Evolutionary conservation across 2,888 invertebrate species (phyloP), one percentile per base, ranked within the genome.

Genomic region (Polyommatus icarus): DNA sequence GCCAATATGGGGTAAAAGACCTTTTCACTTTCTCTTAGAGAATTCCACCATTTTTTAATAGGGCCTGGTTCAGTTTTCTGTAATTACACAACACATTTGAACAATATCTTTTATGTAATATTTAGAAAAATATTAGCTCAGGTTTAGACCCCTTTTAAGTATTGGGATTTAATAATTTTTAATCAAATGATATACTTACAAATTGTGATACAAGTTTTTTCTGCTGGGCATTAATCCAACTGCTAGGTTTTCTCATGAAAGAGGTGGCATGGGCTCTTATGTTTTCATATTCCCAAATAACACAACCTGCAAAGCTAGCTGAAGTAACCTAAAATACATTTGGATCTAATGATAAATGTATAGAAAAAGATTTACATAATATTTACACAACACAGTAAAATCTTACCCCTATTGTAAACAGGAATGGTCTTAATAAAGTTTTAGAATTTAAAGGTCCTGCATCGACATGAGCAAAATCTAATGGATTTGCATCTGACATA

Each of bases 271-370:
- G 95, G n/a, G 91, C 83, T 78, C 95, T 89, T 84, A 94, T 81
- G 78, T 85, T 88, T 91, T 99, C 99, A 94, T 99, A 98, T 89
- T 98, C 97, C 97, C 97, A 97, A 81, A 99, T 96, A 24, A 97
- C 95, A 83, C 97, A 97, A 24, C 96, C 96, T 40, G 95, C 94
- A 85, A 98, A 95, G 86, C 97, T 96, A 24, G 95, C 95, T 73
- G 96, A 90, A 84, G 95, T 95, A 82, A 97, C 96, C 97, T 97
- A 83, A 72, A 84, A 82, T 32, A 32, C 32, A 15, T 29, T 15
- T 1, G 6, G 18, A 67, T 67, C 67, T 46, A 46, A 46, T 46
- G 46, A 15, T 67, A 6, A 67, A 10, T 15, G 3, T 46, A 29
- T 67, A 67, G 15, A 32, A 67, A 29, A 29, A 18, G 0, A 12